Conservation (phyloP, 2,888 invertebrate species). For the Drosophila mayaguana region DNA sequence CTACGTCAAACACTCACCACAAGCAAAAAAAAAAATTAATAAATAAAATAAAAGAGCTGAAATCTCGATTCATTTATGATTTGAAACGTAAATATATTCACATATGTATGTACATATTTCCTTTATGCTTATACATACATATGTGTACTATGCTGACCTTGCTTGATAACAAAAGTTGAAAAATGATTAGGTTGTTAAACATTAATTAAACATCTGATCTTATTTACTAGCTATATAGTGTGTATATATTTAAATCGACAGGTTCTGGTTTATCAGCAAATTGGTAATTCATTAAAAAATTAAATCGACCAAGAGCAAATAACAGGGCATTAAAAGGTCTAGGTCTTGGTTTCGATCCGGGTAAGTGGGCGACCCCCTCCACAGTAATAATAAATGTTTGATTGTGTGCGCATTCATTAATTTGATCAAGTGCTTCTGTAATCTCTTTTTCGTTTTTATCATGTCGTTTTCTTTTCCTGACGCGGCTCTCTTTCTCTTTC, state of each 20-base stretch:
- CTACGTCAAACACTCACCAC: constrained; percentile 23
- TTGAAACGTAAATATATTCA: background rate
- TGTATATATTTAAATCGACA: background rate
- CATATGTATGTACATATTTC: constrained; percentile 2
- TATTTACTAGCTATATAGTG: background rate
- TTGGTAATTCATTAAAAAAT: constrained; percentile 4
- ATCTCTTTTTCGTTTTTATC: constrained; percentile 4
- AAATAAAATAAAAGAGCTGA: constrained; percentile 15
- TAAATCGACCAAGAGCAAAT: constrained; percentile 6
- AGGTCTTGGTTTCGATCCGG: background rate
- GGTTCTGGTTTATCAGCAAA: constrained; percentile 37
- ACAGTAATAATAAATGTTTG: constrained; percentile 2
- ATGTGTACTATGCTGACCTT: constrained; percentile 51
- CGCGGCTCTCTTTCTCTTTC: constrained; percentile 9
- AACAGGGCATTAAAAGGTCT: background rate
- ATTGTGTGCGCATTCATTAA: constrained; percentile 5
- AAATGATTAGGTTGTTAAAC: constrained; percentile 64
- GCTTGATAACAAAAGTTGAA: constrained; percentile 46
- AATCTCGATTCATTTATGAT: constrained; percentile 2
- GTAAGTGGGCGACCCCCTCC: constrained; percentile 33
- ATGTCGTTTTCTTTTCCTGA: constrained; percentile 1
- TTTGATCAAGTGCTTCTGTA: constrained; percentile 25
- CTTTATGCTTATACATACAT: constrained; percentile 17
- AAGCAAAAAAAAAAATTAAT: constrained; percentile 22
- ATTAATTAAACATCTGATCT: constrained; percentile 21